phyloP scores from a whole-genome alignment of 2,888 invertebrate genomes.

The Cylloceria caligata region DNA sequence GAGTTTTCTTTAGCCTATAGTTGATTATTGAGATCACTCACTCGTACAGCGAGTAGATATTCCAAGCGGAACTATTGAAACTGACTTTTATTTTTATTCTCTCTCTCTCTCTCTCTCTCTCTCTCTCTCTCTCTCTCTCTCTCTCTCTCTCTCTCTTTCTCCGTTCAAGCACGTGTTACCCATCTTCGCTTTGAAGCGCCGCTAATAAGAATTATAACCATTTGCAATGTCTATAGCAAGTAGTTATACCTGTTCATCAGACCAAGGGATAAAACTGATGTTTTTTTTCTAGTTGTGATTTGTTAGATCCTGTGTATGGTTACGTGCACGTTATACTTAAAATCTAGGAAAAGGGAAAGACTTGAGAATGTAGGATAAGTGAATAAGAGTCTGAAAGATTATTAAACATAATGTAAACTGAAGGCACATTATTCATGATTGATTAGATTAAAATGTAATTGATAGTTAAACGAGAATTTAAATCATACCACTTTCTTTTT shows the following conservation, averaged over 20 bases:
- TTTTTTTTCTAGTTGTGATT: not conserved
- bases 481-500: not conserved
- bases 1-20: not conserved
- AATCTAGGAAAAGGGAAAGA: too few relatives aligned
- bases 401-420: not conserved
- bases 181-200: conserved; percentile 12
- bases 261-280: not conserved
- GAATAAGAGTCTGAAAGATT: too few relatives aligned
- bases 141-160: too few relatives aligned
- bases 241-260: not conserved
- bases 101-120: too few relatives aligned
- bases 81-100: conserved; percentile 14
- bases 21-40: conserved; percentile 17
- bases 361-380: too few relatives aligned
- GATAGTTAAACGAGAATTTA: not conserved
- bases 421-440: not conserved
- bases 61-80: conserved; percentile 14
- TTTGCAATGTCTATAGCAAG: not conserved
- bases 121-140: too few relatives aligned
- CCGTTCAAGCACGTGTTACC: not conserved
- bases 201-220: not conserved
- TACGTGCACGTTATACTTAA: too few relatives aligned
- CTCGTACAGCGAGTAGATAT: not conserved
- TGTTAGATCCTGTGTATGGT: too few relatives aligned
- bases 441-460: not conserved